Percentiles rank a stretch among this genome's conserved stretches.
phyloP scores from a whole-genome alignment of 2,888 invertebrate genomes.

The Pherbina coryleti region DNA sequence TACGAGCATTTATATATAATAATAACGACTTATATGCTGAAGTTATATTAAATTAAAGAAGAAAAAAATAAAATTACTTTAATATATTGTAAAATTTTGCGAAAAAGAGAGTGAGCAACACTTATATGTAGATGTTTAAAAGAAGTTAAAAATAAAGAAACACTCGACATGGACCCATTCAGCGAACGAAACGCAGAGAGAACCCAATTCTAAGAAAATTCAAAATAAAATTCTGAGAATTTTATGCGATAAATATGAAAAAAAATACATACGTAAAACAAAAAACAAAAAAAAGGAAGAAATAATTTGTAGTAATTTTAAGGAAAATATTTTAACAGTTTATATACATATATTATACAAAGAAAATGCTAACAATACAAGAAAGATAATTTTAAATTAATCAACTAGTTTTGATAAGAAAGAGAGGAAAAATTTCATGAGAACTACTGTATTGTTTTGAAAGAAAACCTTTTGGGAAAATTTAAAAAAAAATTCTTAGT shows the following conservation, averaged over 20 bases:
- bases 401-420: background rate
- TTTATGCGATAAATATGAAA: slow-evolving; percentile 39
- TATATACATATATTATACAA: slow-evolving; percentile 35
- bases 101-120: slow-evolving; percentile 31
- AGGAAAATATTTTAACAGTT: slow-evolving; percentile 43
- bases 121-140: slow-evolving; percentile 29
- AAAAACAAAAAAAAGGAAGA: slow-evolving; percentile 9
- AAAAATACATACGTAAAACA: background rate
- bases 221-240: slow-evolving; percentile 45
- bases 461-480: background rate
- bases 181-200: background rate
- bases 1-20: slow-evolving; percentile 40
- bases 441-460: background rate
- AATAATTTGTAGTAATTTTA: slow-evolving; percentile 38
- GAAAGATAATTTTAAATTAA: slow-evolving; percentile 24
- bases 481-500: background rate
- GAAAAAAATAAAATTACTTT: slow-evolving; percentile 21
- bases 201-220: background rate
- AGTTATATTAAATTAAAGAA: slow-evolving; percentile 46
- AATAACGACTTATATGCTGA: slow-evolving; percentile 41
- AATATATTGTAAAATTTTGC: slow-evolving; percentile 31
- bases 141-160: slow-evolving; percentile 10
- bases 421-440: background rate
- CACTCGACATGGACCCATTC: slow-evolving; percentile 15
- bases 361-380: slow-evolving; percentile 20